These are phyloP conservation scores for Microtus oregoni DNA, from an alignment of 2,113 vertebrate genomes.

Conservation along the genomic window DNA sequence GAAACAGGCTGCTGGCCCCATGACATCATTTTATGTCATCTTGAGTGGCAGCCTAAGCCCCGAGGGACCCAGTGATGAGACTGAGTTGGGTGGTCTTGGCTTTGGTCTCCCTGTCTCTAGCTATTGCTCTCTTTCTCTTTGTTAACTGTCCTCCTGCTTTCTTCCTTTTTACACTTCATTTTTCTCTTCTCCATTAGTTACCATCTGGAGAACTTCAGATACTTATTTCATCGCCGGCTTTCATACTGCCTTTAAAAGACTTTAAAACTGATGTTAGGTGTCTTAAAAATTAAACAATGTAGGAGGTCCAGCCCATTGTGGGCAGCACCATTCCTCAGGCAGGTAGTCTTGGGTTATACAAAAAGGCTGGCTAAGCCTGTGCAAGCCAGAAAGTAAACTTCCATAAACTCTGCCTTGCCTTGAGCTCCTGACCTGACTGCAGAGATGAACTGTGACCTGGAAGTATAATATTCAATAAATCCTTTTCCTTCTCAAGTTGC, in stretches of 20 bases:
- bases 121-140: background rate
- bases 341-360: background rate
- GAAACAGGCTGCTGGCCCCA: background rate
- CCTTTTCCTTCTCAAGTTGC: background rate
- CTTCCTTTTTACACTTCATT: background rate
- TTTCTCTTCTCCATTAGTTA: background rate
- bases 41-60: background rate
- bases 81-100: background rate
- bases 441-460: background rate
- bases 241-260: background rate
- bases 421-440: background rate
- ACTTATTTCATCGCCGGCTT: background rate
- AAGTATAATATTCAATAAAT: background rate
- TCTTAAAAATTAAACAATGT: background rate
- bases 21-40: constrained; percentile 15
- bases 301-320: background rate
- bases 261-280: background rate
- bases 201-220: background rate
- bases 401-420: too few relatives aligned
- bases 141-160: background rate
- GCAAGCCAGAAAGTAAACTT: background rate
- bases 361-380: too few relatives aligned
- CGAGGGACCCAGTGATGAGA: background rate
- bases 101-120: background rate
- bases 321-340: background rate